phyloP scores from a whole-genome alignment of 2,888 invertebrate genomes.

The Aphidius colemani region DNA sequence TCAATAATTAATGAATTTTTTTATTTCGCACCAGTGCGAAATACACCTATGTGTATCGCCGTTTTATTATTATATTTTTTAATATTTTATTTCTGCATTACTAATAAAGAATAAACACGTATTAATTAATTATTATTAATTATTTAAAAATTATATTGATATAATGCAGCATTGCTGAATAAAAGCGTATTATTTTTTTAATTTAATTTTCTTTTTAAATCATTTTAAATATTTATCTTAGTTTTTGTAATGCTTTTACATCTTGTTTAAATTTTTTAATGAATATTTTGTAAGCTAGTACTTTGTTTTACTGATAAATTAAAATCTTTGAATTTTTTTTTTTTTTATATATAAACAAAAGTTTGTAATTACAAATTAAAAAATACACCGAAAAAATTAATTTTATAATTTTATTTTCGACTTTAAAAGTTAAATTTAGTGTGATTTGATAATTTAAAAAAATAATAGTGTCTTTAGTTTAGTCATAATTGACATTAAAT shows the following conservation, averaged over 20 bases:
- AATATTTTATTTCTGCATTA: conserved; percentile 19
- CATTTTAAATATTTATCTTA: conserved; percentile 17
- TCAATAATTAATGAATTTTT: conserved; percentile 36
- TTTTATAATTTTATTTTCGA: no score
- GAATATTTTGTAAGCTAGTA: no score
- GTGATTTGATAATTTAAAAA: no score
- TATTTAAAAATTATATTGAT: conserved; percentile 42
- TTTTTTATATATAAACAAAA: no score
- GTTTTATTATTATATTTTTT: conserved; percentile 15
- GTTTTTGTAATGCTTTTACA: conserved; percentile 30
- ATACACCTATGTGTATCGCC: conserved; percentile 34
- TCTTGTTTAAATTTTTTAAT: conserved; percentile 16
- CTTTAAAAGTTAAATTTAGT: no score
- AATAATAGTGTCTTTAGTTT: no score
- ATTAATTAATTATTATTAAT: conserved; percentile 30
- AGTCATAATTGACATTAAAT: no score
- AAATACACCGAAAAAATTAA: not conserved
- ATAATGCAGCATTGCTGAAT: conserved; percentile 52
- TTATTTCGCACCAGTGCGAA: conserved; percentile 50
- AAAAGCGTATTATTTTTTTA: conserved; percentile 43
- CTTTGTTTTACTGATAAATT: no score
- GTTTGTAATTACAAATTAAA: no score
- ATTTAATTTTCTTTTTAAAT: conserved; percentile 3
- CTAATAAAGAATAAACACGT: conserved; percentile 32
- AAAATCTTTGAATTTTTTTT: no score